Base-by-base conservation (phyloP, 1,140 invertebrate species). In the Antheraea mylitta region DNA sequence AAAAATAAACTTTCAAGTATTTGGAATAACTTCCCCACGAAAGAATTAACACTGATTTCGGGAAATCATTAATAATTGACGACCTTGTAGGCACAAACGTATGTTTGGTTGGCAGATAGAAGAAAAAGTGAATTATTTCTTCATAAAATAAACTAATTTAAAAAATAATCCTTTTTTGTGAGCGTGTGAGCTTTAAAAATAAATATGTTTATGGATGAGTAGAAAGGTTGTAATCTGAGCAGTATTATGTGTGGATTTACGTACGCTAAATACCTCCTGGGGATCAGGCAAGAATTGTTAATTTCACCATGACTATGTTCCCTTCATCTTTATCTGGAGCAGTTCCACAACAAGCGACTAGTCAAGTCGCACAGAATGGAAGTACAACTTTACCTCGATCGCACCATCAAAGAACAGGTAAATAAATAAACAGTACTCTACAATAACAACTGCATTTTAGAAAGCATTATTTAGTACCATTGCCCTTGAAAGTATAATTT, bases 341-440 rank as follows among this genome's bases (percentile, higher is more conserved):
- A 76, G 86, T 83, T 64, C 86, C 90, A 53, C 90, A 92, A 72
- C 83, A 86, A 68, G 82, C 85, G 75, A 86, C 83, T 69, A 80
- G 80, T 13, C 85, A 89, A 69, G 84, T 89, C 71, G 83, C 87
- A 18, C 82, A 88, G 71, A 91, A 87, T 79, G 85, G 84, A 66
- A 86, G 85, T 83, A 80, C 91, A 77, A 92, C 78, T 77, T 79
- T 92, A 68, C 76, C 92, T 63, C 75, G 94, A 87, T 81, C 91
- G 68, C 71, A 94, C 86, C 86, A 94, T 85, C 73, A 94, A 70
- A 75, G 93, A 79, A 87, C 87, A 82, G 90, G 91, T 91, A 82
- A 53, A 53, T 16, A 53, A 53, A 53, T 53, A 53, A 30, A 30
- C 13, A 16, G 0, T 16, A 53, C 45, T 53, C 22, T 11, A 53